Base-by-base conservation (phyloP, 92 coral and sea anemone genomes). In the Metridium senile region DNA sequence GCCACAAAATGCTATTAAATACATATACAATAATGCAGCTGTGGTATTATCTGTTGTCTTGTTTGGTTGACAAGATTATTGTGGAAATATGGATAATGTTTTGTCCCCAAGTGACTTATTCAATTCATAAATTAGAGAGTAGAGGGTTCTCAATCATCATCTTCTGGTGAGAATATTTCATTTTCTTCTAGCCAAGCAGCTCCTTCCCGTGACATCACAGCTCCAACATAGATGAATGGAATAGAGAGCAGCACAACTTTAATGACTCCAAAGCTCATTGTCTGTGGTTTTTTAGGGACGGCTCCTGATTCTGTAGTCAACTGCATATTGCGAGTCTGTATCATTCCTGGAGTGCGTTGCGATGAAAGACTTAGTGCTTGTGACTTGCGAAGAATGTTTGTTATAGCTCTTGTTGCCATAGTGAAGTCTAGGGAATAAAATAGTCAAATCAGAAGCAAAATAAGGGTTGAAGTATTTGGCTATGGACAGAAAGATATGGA, bases 181-280 rank as follows among this genome's bases (percentile, higher is more conserved):
- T 91, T 85, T 19, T 91, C 97, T 70, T 91, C 97, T 46, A 91
- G 74, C 97, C 93, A 91, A 1, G 97, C 97, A 1, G 97, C 97
- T 33, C 97, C 93, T 68, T 91, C 97, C 17, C 97, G 80, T 22
- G 97, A 91, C 56, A 82, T 82, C 20, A 91, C 34, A 58, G 91
- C 93, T 27, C 97, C 97, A 71, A 88, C 39, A 26, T 85, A 72
- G 47, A 88, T 29, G 66, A 88, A 88, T 62, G 97, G 97, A 17
- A 83, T 73, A 3, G 89, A 75, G 0, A 91, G 51, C 3, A 81
- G 17, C 0, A 74, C 31, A 0, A 90, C 87, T 79, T 91, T 91
- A 0, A 86, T 32, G 23, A 91, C 33, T 2, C 97, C 97, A 68
- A 85, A 91, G 26, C 81, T 64, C 28, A 63, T 77, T 68, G 59